phyloP scores from a whole-genome alignment of 2,113 vertebrate genomes.

The Trinectes maculatus region DNA sequence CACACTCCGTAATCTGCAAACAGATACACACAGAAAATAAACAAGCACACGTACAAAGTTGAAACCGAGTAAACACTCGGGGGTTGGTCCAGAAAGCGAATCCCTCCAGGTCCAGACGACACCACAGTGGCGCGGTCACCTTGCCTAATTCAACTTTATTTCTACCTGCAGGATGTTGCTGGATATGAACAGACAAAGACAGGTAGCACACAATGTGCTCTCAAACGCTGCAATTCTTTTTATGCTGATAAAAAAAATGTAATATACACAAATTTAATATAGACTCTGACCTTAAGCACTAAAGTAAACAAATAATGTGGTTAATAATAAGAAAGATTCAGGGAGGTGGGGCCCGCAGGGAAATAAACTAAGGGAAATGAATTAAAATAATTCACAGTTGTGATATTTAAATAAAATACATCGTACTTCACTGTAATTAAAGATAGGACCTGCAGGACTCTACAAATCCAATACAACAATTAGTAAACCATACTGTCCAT shows the following conservation, averaged over 20 bases:
- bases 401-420: slow-evolving; percentile 22
- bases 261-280: not conserved
- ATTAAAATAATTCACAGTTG: not conserved
- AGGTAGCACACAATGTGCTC: slow-evolving; percentile 3
- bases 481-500: slow-evolving; percentile 10
- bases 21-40: slow-evolving; percentile 57
- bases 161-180: slow-evolving; percentile 42
- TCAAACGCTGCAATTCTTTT: slow-evolving; percentile 21
- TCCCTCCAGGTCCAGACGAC: slow-evolving; percentile 54
- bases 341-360: slow-evolving; percentile 1
- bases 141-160: slow-evolving; percentile 46
- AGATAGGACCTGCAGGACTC: slow-evolving; percentile 19
- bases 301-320: not conserved
- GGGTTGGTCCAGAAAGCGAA: slow-evolving; percentile 54
- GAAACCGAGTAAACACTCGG: slow-evolving; percentile 46
- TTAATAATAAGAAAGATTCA: slow-evolving; percentile 15
- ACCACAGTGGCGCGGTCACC: slow-evolving; percentile 63
- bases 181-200: slow-evolving; percentile 33
- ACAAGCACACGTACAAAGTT: slow-evolving; percentile 38
- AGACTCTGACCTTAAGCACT: not conserved
- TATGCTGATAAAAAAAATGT: not conserved
- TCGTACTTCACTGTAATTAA: slow-evolving; percentile 34
- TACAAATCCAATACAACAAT: slow-evolving; percentile 38
- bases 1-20: slow-evolving; percentile 91
- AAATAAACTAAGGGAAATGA: slow-evolving; percentile 29